Conservation (phyloP, 2,113 vertebrate genomes). For the Mugil cephalus region DNA sequence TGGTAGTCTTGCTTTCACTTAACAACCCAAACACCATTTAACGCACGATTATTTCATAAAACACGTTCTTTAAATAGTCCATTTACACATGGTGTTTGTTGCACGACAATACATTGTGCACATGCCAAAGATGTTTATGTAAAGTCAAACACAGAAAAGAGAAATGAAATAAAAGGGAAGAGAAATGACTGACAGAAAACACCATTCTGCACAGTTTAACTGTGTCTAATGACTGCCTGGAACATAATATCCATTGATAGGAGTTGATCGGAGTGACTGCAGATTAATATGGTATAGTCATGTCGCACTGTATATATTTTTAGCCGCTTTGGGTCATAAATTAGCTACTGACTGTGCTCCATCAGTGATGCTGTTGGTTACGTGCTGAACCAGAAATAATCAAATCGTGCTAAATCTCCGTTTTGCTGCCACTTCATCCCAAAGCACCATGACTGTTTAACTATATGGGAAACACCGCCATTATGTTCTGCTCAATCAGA, state of each 20-base stretch:
- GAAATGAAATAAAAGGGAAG: background rate
- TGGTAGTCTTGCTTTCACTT: too few relatives aligned
- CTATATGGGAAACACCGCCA: conserved; percentile 10
- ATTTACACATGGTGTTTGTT: too few relatives aligned
- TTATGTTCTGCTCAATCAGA: background rate
- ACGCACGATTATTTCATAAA: too few relatives aligned
- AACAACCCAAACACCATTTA: too few relatives aligned
- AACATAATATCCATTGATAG: background rate
- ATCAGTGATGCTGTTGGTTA: background rate
- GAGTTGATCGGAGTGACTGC: background rate
- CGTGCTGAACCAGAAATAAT: background rate
- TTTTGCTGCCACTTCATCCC: background rate
- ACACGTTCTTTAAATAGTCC: too few relatives aligned
- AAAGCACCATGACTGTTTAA: background rate
- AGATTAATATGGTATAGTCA: background rate
- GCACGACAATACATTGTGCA: too few relatives aligned
- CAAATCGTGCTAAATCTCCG: conserved; percentile 2
- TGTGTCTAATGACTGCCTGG: background rate
- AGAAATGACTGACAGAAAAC: background rate
- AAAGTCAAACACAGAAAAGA: background rate
- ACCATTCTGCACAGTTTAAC: background rate
- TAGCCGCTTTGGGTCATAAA: too few relatives aligned
- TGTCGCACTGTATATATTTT: too few relatives aligned
- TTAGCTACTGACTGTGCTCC: background rate
- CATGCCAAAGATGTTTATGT: background rate